phyloP scores from a whole-genome alignment of 2,888 invertebrate species.

The Leptinotarsa juncta region DNA sequence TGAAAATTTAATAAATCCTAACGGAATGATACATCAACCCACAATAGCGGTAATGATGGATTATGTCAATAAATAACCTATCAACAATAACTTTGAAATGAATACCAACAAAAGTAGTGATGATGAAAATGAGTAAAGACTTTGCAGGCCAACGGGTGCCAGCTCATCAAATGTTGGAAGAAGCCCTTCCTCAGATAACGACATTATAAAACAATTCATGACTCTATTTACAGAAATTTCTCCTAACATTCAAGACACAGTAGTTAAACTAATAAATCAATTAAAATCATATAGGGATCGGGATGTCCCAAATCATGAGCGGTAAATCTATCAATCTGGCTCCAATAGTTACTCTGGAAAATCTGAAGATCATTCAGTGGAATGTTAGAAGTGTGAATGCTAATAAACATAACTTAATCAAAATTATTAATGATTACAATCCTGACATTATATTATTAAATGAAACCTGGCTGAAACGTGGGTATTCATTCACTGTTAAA shows the following conservation, averaged over 20 bases:
- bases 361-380: constrained; percentile 31
- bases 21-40: background rate
- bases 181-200: too few relatives aligned
- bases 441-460: constrained; percentile 28
- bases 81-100: background rate
- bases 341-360: background rate
- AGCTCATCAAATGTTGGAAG: too few relatives aligned
- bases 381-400: constrained; percentile 31
- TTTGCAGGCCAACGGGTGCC: too few relatives aligned
- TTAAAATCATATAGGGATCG: background rate
- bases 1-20: background rate
- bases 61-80: background rate
- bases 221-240: too few relatives aligned
- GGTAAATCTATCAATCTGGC: background rate
- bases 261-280: too few relatives aligned
- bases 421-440: background rate
- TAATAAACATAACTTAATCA: constrained; percentile 26
- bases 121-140: background rate
- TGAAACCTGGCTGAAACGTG: constrained; percentile 34
- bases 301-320: background rate
- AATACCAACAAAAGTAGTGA: background rate
- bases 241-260: too few relatives aligned
- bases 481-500: constrained; percentile 8
- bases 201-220: too few relatives aligned
- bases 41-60: background rate